phyloP scores from a whole-genome alignment of 1,140 invertebrate species.

The Nylanderia fulva region DNA sequence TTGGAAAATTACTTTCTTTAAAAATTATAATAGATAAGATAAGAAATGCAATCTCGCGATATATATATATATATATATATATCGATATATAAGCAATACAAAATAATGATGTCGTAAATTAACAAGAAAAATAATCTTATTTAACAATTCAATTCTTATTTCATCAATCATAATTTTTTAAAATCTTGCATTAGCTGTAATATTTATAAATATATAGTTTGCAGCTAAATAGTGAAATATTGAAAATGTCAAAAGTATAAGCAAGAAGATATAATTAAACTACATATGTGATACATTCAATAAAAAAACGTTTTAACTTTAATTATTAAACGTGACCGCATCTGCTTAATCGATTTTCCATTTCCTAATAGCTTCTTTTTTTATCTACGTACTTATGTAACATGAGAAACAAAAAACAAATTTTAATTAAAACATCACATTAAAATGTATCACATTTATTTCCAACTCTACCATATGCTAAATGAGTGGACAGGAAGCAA shows the following conservation, averaged over 20 bases:
- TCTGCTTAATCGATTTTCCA: neutral
- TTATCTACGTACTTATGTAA: neutral
- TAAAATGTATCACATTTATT: neutral
- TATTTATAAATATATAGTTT: neutral
- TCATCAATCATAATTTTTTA: neutral
- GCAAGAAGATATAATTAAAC: neutral
- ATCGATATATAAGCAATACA: no score
- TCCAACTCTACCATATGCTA: neutral
- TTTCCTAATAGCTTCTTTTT: neutral
- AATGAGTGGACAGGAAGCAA: neutral
- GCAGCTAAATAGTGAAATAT: neutral
- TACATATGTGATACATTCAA: no score
- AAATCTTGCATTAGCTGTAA: constrained; percentile 12
- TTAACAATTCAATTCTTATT: neutral
- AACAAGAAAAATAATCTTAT: neutral
- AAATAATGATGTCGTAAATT: constrained; percentile 14
- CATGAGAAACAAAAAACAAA: neutral
- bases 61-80: neutral
- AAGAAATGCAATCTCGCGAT: neutral
- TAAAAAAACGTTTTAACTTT: no score
- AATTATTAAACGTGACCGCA: no score
- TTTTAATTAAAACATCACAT: neutral
- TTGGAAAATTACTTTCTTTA: neutral
- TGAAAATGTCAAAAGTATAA: neutral
- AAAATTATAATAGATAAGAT: neutral